Conservation (phyloP, 2,797 vertebrate species). For the Nannoperca australis region DNA sequence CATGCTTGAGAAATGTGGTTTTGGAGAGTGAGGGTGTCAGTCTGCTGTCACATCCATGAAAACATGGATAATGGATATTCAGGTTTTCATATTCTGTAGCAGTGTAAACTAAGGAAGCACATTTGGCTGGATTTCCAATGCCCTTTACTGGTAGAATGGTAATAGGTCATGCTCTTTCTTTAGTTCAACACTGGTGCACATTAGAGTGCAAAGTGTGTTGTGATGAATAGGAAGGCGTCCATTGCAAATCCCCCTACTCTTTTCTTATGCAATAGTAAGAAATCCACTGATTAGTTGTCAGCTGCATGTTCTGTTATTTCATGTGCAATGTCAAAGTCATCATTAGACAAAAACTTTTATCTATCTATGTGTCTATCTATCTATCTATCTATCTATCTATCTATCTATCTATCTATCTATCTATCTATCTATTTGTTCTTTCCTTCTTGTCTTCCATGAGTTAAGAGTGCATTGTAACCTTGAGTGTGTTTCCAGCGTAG, state of each 20-base stretch:
- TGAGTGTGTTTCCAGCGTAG: conserved; percentile 54
- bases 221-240: conserved; percentile 26
- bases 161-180: conserved; percentile 5
- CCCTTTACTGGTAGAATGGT: background rate
- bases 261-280: conserved; percentile 62
- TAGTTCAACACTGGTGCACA: conserved; percentile 13
- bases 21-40: background rate
- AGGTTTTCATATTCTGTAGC: conserved; percentile 7
- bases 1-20: background rate
- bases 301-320: background rate
- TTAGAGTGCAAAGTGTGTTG: conserved; percentile 34
- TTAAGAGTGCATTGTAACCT: conserved; percentile 58
- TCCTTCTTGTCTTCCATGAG: conserved; percentile 3
- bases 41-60: conserved; percentile 3
- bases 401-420: conserved; percentile 9
- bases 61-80: background rate
- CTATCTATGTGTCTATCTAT: background rate
- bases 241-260: conserved; percentile 14
- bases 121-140: conserved; percentile 10
- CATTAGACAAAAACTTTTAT: background rate
- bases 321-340: conserved; percentile 21
- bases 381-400: conserved; percentile 4
- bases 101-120: background rate
- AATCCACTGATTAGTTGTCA: conserved; percentile 45
- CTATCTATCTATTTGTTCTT: conserved; percentile 16